Percentiles rank a stretch among this genome's conserved stretches.
These are phyloP conservation scores for Drosophila bocqueti DNA, from an alignment of 1,140 invertebrate genomes.

Conservation along the genomic window DNA sequence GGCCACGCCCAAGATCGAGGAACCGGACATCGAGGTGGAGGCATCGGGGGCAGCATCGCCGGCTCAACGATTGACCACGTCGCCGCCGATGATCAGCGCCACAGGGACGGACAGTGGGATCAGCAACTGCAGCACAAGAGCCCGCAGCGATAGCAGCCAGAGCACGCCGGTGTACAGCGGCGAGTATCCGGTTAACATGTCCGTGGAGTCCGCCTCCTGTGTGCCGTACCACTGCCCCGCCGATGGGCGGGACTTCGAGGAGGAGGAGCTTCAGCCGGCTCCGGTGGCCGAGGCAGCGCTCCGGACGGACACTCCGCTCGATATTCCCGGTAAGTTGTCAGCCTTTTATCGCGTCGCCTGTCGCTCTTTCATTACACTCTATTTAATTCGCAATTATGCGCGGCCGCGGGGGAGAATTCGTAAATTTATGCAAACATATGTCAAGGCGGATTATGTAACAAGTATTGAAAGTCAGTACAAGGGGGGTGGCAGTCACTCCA, in stretches of 20 bases:
- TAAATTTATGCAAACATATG: slow-evolving; percentile 82
- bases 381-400: slow-evolving; percentile 79
- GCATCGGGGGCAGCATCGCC: slow-evolving; percentile 40
- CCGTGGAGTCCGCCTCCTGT: slow-evolving; percentile 77
- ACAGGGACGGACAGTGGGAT: slow-evolving; percentile 81
- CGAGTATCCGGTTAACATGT: slow-evolving; percentile 79
- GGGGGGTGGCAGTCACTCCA: slow-evolving; percentile 30
- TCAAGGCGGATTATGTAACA: slow-evolving; percentile 74
- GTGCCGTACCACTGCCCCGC: slow-evolving; percentile 73
- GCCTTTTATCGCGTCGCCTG: slow-evolving; percentile 38
- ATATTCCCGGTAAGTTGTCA: slow-evolving; percentile 68
- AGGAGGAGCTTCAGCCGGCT: slow-evolving; percentile 51
- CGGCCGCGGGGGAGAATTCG: slow-evolving; percentile 25
- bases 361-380: slow-evolving; percentile 64
- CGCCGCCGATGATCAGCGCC: slow-evolving; percentile 76
- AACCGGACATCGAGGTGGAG: slow-evolving; percentile 43
- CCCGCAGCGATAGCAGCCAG: slow-evolving; percentile 75
- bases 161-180: slow-evolving; percentile 77
- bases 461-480: slow-evolving; percentile 43
- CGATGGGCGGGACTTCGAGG: slow-evolving; percentile 70
- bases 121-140: slow-evolving; percentile 75
- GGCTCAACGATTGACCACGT: slow-evolving; percentile 62
- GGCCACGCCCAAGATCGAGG: slow-evolving; percentile 59
- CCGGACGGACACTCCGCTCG: slow-evolving; percentile 43
- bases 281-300: slow-evolving; percentile 1